A percentile compares a stretch with the other conserved stretches of the same genome.
Conservation (phyloP, 2,113 vertebrate species). For the Nyctereutes procyonoides region DNA sequence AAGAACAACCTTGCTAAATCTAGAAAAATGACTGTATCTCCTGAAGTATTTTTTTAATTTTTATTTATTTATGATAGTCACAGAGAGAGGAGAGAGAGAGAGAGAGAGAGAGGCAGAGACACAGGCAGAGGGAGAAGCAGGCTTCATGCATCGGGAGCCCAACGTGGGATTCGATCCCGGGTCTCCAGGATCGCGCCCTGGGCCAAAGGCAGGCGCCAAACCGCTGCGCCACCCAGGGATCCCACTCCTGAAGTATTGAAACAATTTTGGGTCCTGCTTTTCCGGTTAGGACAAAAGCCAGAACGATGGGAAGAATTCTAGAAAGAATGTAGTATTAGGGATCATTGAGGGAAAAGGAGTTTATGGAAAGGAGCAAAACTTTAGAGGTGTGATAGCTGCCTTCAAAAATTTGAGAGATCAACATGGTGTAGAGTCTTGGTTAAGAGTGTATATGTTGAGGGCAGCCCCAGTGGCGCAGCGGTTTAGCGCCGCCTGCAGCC, state of each 20-base stretch:
- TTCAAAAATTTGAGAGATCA: not conserved
- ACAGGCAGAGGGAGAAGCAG: no score
- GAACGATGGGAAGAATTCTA: not conserved
- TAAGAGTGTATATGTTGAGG: not conserved
- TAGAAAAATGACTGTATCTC: not conserved
- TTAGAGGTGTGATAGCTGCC: not conserved
- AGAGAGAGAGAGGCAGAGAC: no score
- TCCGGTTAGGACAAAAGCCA: not conserved
- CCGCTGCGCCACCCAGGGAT: no score
- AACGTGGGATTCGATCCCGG: no score
- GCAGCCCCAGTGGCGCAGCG: no score
- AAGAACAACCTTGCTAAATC: not conserved
- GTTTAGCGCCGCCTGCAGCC: no score
- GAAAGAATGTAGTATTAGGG: not conserved
- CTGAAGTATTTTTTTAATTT: not conserved
- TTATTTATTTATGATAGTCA: no score
- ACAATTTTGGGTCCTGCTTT: not conserved
- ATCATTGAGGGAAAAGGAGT: not conserved
- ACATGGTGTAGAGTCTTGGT: not conserved
- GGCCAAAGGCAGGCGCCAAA: no score
- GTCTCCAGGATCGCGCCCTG: no score
- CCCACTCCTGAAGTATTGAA: not conserved
- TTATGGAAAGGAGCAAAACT: not conserved
- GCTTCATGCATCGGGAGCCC: no score
- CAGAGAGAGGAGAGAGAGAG: no score